Evolutionary conservation across 2,113 vertebrate species (phyloP).

Genomic region (Hypomesus transpacificus): DNA sequence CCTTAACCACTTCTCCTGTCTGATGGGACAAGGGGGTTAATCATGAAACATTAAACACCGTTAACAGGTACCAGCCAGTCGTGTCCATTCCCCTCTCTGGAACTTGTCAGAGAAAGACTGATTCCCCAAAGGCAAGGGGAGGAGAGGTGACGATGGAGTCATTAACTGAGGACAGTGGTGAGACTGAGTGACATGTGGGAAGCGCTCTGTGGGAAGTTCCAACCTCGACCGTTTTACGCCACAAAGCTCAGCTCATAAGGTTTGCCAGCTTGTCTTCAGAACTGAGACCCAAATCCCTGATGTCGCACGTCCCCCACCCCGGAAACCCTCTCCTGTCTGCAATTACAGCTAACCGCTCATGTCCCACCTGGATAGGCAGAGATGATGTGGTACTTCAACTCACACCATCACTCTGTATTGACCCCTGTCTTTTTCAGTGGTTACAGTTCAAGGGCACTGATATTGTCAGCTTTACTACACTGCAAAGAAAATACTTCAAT

Average conservation of each 20-base stretch:
- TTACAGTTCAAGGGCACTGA: too few relatives aligned
- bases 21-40: slow-evolving; percentile 46
- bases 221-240: not conserved
- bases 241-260: slow-evolving; percentile 35
- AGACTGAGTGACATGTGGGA: slow-evolving; percentile 4
- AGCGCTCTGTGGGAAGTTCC: slow-evolving; percentile 22
- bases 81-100: not conserved
- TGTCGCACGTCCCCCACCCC: slow-evolving; percentile 23
- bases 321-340: slow-evolving; percentile 33
- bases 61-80: slow-evolving; percentile 15
- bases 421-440: too few relatives aligned
- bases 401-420: not conserved
- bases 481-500: too few relatives aligned
- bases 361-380: slow-evolving; percentile 40
- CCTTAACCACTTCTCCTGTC: slow-evolving; percentile 27
- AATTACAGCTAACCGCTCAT: slow-evolving; percentile 65
- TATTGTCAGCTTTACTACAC: too few relatives aligned
- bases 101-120: slow-evolving; percentile 30
- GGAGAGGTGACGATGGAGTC: slow-evolving; percentile 9
- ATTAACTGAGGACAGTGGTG: slow-evolving; percentile 20
- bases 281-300: slow-evolving; percentile 23
- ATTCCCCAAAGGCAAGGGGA: slow-evolving; percentile 8
- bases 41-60: slow-evolving; percentile 47
- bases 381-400: slow-evolving; percentile 35
- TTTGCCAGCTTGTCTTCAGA: slow-evolving; percentile 20